A percentile compares a stretch with the other conserved stretches of the same genome.
phyloP scores from a whole-genome alignment of 2,797 vertebrate genomes.

The Tokudaia muenninki region DNA sequence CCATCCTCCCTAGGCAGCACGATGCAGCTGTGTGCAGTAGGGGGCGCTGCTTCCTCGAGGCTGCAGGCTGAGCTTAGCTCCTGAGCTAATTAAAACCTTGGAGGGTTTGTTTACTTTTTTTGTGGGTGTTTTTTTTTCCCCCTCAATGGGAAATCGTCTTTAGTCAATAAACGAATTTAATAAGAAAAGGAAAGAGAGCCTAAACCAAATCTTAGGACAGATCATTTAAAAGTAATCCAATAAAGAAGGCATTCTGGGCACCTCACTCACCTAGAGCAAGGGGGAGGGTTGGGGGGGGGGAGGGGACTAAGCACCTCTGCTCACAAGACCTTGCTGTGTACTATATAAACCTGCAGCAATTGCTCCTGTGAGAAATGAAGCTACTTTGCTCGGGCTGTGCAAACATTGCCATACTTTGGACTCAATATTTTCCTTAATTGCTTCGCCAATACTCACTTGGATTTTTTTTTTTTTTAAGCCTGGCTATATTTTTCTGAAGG shows the following conservation, averaged over 20 bases:
- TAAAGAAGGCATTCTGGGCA: not conserved
- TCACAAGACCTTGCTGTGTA: not conserved
- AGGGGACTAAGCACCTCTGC: not conserved
- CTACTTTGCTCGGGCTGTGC: not conserved
- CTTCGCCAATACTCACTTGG: not conserved
- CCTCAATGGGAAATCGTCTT: not conserved
- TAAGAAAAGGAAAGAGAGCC: not conserved
- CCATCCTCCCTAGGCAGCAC: too few species aligned
- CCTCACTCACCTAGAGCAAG: accelerated
- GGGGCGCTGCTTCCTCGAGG: slow-evolving; percentile 29
- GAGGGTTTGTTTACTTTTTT: not conserved
- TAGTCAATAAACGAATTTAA: not conserved
- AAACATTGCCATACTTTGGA: not conserved
- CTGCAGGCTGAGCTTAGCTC: accelerated
- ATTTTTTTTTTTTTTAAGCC: slow-evolving; percentile 37
- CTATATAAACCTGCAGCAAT: not conserved
- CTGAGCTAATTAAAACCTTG: not conserved
- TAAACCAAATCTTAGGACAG: not conserved
- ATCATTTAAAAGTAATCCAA: slow-evolving; percentile 5
- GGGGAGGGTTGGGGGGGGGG: too few species aligned
- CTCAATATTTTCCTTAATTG: not conserved
- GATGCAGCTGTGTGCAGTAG: not conserved
- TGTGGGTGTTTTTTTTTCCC: not conserved
- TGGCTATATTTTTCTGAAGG: not conserved
- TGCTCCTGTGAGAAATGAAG: too few species aligned